Evolutionary conservation across 2,113 vertebrate species (phyloP).

Genomic region (Melierax canorus): DNA sequence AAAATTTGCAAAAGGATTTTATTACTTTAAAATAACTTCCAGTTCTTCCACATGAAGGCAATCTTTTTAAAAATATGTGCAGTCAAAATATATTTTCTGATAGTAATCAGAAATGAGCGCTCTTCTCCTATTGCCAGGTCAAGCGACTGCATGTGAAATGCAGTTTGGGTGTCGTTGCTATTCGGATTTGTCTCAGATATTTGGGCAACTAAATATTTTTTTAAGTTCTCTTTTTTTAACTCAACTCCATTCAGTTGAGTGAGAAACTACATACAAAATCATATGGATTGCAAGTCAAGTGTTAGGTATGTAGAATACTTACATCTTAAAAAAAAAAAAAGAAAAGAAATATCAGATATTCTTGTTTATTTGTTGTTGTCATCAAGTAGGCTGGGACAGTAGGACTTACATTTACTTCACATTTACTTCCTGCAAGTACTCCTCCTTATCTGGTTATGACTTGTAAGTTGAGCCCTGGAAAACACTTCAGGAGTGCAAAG

Average conservation of each 20-base stretch:
- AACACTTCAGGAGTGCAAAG: not conserved
- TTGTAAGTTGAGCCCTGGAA: not conserved
- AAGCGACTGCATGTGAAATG: not conserved
- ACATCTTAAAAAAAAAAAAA: not conserved
- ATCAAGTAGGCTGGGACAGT: not conserved
- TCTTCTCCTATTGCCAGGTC: not conserved
- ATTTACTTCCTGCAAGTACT: not conserved
- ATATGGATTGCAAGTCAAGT: not conserved
- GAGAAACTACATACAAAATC: not conserved
- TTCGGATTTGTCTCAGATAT: not conserved
- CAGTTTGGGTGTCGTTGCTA: fast-evolving
- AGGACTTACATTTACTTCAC: not conserved
- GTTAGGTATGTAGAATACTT: not conserved
- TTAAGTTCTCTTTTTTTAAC: not conserved
- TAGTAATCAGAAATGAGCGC: not conserved
- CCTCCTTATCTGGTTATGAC: not conserved
- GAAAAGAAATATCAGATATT: not conserved
- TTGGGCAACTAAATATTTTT: not conserved
- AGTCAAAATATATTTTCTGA: not conserved
- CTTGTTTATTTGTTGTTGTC: not conserved
- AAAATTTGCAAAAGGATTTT: not conserved
- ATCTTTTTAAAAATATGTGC: not conserved
- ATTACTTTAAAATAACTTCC: not conserved
- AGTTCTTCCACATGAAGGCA: not conserved
- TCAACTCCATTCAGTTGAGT: not conserved